Percentiles rank a stretch among this genome's conserved stretches.
Conservation (phyloP, 2,888 invertebrate species). For the Parasteatoda lunata region DNA sequence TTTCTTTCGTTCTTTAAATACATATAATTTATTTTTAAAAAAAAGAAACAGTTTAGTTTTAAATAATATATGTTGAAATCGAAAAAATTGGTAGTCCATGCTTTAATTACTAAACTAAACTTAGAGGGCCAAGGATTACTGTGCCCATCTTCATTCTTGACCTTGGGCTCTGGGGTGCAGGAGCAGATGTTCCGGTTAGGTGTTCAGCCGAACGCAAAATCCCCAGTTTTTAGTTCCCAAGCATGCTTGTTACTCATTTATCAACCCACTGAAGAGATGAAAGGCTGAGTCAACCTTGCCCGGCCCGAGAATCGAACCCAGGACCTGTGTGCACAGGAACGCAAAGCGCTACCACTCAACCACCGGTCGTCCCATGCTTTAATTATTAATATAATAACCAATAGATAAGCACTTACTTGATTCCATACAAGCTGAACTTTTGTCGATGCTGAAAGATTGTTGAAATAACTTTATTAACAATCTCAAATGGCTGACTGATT, state of each 20-base stretch:
- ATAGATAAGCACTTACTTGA: slow-evolving; percentile 61
- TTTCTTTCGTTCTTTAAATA: too few relatives aligned
- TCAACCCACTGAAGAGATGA: background rate
- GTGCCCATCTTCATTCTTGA: background rate
- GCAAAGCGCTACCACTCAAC: background rate
- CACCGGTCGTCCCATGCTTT: background rate
- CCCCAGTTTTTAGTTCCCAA: background rate
- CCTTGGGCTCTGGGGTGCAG: background rate
- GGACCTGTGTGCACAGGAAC: background rate
- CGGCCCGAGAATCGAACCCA: background rate
- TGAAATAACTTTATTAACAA: slow-evolving; percentile 91
- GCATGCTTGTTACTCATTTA: background rate
- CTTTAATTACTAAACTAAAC: background rate
- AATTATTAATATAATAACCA: background rate
- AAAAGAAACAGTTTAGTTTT: too few relatives aligned
- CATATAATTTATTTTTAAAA: too few relatives aligned
- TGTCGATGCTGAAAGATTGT: slow-evolving; percentile 91
- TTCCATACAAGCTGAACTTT: slow-evolving; percentile 78
- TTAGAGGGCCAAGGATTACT: background rate
- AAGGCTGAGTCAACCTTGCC: background rate
- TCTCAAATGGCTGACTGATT: slow-evolving; percentile 84
- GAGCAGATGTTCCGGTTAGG: background rate
- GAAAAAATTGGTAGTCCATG: background rate
- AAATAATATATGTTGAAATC: too few relatives aligned
- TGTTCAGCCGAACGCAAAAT: background rate